A percentile compares a stretch with the other conserved stretches of the same genome.
Conservation (phyloP, 2,113 vertebrate species). For the Paradoxurus hermaphroditus region DNA sequence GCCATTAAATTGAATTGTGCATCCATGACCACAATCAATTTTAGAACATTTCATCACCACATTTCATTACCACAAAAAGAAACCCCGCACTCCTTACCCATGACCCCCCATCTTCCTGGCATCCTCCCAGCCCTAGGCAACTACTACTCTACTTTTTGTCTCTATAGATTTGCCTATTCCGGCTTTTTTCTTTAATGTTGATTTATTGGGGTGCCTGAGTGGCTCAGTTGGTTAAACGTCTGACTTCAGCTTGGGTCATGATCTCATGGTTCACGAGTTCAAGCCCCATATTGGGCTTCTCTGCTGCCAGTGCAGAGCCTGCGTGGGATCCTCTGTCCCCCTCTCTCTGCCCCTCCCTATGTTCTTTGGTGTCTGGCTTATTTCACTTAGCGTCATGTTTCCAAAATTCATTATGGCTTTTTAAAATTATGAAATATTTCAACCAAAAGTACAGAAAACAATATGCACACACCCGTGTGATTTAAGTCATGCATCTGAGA, state of each 20-base stretch:
- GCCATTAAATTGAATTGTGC: no score
- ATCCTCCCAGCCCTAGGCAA: background rate
- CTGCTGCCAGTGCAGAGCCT: no score
- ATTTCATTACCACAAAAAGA: slow-evolving; percentile 43
- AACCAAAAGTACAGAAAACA: background rate
- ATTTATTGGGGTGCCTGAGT: no score
- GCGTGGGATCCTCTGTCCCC: no score
- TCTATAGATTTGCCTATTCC: background rate
- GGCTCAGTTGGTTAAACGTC: no score
- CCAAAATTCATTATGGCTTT: slow-evolving; percentile 4
- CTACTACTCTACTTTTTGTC: slow-evolving; percentile 9
- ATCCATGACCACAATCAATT: slow-evolving; percentile 22
- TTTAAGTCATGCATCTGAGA: background rate
- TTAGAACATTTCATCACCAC: slow-evolving; percentile 8
- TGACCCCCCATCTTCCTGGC: background rate
- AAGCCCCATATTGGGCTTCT: no score
- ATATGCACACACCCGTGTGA: background rate
- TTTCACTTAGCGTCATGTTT: background rate
- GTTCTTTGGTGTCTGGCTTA: background rate
- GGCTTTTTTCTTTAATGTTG: background rate
- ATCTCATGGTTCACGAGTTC: no score
- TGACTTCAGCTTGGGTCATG: no score
- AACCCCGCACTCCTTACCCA: background rate
- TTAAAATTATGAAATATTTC: slow-evolving; percentile 28
- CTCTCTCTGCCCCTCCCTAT: background rate